Percentiles rank a stretch among this genome's conserved stretches.
Conservation (phyloP, 2,113 vertebrate genomes). For the Tragelaphus buxtoni region DNA sequence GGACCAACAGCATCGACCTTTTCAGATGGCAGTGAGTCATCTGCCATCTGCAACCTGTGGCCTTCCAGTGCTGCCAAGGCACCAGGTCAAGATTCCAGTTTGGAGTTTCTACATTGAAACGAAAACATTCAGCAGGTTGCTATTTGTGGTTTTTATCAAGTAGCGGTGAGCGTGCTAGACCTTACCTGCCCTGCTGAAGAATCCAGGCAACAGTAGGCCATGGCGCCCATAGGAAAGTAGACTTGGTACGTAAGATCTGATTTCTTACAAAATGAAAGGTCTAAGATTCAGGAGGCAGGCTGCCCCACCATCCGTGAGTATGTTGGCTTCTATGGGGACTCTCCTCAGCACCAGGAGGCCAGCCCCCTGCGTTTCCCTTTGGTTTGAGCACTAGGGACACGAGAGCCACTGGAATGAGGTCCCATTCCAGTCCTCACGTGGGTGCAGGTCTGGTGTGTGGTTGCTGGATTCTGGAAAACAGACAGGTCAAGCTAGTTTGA, state of each 20-base stretch:
- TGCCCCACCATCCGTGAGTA: not conserved
- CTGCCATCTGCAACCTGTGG: slow-evolving; percentile 78
- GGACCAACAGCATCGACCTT: slow-evolving; percentile 70
- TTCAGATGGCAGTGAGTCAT: slow-evolving; percentile 73
- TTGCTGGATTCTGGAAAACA: not conserved
- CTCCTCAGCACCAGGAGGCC: not conserved
- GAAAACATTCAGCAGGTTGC: slow-evolving; percentile 48
- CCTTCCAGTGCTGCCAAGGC: slow-evolving; percentile 75
- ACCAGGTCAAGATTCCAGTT: slow-evolving; percentile 74
- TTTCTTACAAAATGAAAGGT: not conserved
- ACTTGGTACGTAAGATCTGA: not conserved
- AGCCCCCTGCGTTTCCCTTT: not conserved
- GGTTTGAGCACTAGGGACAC: not conserved
- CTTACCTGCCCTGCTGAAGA: not conserved
- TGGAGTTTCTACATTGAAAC: slow-evolving; percentile 50
- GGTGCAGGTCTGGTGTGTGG: not conserved
- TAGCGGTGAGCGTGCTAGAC: not conserved
- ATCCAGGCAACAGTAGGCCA: not conserved
- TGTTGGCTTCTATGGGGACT: not conserved
- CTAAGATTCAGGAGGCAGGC: not conserved
- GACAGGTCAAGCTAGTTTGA: not conserved
- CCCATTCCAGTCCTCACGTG: not conserved
- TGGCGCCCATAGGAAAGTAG: fast-evolving
- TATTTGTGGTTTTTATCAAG: slow-evolving; percentile 41
- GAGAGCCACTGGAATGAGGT: not conserved